phyloP scores from a whole-genome alignment of 2,797 vertebrate species.

The Agapornis canus region DNA sequence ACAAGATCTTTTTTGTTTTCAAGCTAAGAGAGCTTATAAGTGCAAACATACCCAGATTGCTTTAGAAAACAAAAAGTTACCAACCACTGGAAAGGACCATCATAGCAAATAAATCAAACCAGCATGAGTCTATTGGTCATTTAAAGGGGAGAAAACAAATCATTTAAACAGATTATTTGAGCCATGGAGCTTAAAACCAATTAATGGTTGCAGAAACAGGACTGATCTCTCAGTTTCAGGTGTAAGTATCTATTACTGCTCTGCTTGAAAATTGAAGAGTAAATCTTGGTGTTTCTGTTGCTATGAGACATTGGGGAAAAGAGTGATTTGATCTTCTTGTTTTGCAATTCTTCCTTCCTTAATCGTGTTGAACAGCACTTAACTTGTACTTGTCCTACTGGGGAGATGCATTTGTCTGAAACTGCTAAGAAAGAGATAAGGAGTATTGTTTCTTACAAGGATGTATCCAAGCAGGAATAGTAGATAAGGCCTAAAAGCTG shows the following conservation, averaged over 20 bases:
- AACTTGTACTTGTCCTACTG: background rate
- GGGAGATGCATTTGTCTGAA: background rate
- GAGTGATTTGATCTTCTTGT: background rate
- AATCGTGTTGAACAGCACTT: background rate
- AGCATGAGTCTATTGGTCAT: background rate
- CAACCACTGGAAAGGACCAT: background rate
- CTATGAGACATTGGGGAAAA: background rate
- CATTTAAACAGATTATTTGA: background rate
- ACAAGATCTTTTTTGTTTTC: background rate
- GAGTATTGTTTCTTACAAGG: background rate
- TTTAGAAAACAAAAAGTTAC: background rate
- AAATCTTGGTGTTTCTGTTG: constrained; percentile 1
- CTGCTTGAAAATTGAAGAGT: background rate
- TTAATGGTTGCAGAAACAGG: background rate
- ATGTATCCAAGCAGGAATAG: background rate
- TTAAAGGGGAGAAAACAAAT: background rate
- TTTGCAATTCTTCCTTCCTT: constrained; percentile 6
- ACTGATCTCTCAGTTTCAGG: background rate
- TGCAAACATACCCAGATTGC: background rate
- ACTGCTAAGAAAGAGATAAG: background rate
- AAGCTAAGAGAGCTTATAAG: background rate
- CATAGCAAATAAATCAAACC: background rate
- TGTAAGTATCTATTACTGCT: background rate
- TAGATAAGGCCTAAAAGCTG: background rate
- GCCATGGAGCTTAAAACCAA: background rate